These are phyloP conservation scores for Tetramorium alpestre DNA, from an alignment of 1,140 invertebrate genomes.

Conservation along the genomic window DNA sequence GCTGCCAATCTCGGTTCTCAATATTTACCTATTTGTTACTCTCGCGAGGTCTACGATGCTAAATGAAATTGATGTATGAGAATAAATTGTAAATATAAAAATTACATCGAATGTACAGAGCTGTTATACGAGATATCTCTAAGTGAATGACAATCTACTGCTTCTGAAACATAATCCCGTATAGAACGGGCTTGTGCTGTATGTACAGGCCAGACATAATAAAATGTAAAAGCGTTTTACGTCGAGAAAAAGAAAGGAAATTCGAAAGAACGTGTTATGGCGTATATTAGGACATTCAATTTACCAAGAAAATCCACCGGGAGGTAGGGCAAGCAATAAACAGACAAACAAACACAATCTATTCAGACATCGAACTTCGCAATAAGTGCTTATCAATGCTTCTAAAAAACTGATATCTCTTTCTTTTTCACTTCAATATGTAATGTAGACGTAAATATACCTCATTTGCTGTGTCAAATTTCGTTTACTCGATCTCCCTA, in stretches of 20 bases:
- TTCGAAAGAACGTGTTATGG: conserved; percentile 70
- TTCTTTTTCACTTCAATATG: neutral
- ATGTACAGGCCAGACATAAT: conserved; percentile 73
- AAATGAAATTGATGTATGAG: conserved; percentile 31
- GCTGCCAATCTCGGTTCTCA: conserved; percentile 61
- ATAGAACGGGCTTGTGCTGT: conserved; percentile 83
- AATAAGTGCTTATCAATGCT: conserved; percentile 64
- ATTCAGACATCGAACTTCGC: conserved; percentile 80
- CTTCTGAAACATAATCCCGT: conserved; percentile 82
- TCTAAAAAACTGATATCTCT: conserved; percentile 57
- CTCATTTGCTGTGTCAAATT: conserved; percentile 2
- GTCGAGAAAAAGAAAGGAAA: conserved; percentile 69
- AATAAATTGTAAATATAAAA: conserved; percentile 57
- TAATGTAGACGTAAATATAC: neutral
- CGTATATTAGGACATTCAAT: conserved; percentile 84
- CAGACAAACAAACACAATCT: conserved; percentile 85
- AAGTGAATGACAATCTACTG: conserved; percentile 76
- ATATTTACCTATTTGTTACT: conserved; percentile 43
- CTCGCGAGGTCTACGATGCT: conserved; percentile 35
- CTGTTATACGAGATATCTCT: conserved; percentile 55
- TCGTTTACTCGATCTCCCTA: neutral
- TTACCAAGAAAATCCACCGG: conserved; percentile 86
- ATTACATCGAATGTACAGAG: conserved; percentile 59
- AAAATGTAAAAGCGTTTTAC: conserved; percentile 69
- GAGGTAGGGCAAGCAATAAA: conserved; percentile 85